Base-by-base conservation (phyloP, 2,797 vertebrate species). In the Chelmon rostratus region DNA sequence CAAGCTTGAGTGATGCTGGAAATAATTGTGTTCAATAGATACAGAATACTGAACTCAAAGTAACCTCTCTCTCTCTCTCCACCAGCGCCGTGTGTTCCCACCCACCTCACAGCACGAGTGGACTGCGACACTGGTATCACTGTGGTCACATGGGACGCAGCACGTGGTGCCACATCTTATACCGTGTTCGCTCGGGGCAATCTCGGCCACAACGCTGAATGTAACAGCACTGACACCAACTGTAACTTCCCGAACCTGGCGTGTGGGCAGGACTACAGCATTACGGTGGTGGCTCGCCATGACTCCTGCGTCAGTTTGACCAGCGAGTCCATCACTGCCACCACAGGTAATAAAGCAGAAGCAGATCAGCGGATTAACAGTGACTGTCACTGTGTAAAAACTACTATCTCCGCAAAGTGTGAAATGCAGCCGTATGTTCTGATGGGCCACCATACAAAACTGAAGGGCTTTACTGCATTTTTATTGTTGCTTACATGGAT, bases 211-310 rank as follows among this genome's bases (percentile, higher is more conserved):
- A 68, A 49, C 0, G 61, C 44, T 5, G 77, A 86, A 18, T 94
- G 90, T 16, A 52, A 18, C 70, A 88, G 0, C 75, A n/a, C 23
- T 0, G 92, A 94, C 79, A 93, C 90, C 37, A 64, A 25, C 65
- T 96, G 93, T 50, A 0, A 83, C 67, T 94, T 96, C 49, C 2
- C 1, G 1, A 46, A 68, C 61, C 89, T 96, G 82, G 52, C 28
- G 1, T 96, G 96, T 64, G 96, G 96, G 8, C 93, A 95, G 82
- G 87, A 91, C 79, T 96, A 96, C 86, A 91, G 31, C 61, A 84
- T 96, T 1, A 88, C 89, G 0, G 95, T 95, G 67, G 58, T 93
- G 40, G 94, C 94, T 23, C 47, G 31, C n/a, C 68, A 75, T 3
- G 62, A 71, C 31, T 53, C 52, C 69, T 96, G 96, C 23, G 8